Evolutionary conservation across 1,140 invertebrate genomes (phyloP).

Genomic region (honey bee (Apis mellifera)): DNA sequence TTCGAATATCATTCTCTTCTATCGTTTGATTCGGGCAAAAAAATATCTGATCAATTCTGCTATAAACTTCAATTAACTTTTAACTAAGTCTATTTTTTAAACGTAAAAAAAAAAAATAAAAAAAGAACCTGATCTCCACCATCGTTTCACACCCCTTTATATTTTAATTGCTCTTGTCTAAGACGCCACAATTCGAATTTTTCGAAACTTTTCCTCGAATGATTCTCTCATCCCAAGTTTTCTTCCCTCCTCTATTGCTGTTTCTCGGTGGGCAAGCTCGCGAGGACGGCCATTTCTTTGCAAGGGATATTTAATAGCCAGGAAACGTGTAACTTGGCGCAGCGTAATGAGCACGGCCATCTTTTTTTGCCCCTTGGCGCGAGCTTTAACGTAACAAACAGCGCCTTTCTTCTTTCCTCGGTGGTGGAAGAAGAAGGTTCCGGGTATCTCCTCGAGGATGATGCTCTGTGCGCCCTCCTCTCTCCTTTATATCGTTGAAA

Average conservation of each 20-base stretch:
- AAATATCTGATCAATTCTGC: too few relatives aligned
- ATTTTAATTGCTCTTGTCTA: not conserved
- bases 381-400: constrained; percentile 23
- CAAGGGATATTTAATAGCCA: constrained; percentile 12
- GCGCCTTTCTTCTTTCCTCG: not conserved
- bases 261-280: not conserved
- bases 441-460: not conserved
- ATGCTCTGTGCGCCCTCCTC: too few relatives aligned
- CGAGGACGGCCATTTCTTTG: constrained; percentile 1
- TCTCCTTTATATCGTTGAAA: too few relatives aligned
- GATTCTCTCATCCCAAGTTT: constrained; percentile 4
- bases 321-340: constrained; percentile 18
- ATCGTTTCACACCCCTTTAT: too few relatives aligned
- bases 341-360: constrained; percentile 20
- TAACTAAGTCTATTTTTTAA: too few relatives aligned
- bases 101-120: too few relatives aligned
- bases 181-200: not conserved
- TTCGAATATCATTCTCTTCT: too few relatives aligned
- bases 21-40: too few relatives aligned
- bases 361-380: constrained; percentile 5
- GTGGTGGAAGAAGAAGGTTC: not conserved
- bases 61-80: too few relatives aligned
- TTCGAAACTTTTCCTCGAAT: constrained; percentile 13
- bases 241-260: not conserved
- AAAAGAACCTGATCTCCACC: too few relatives aligned